phyloP scores from a whole-genome alignment of 2,888 invertebrate species.

The Notocelia uddmanniana region DNA sequence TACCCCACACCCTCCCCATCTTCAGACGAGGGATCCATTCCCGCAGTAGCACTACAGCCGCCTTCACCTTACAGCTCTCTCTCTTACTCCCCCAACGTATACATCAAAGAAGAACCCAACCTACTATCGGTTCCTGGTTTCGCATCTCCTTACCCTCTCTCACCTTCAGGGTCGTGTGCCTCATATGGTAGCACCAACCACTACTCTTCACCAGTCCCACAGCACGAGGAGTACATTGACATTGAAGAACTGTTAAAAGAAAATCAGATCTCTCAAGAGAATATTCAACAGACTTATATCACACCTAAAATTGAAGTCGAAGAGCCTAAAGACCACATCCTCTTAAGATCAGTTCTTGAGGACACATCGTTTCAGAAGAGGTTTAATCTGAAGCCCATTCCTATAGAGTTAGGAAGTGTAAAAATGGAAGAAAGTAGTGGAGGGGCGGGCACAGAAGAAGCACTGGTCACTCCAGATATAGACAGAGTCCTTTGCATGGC shows the following conservation, averaged over 20 bases:
- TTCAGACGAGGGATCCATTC: slow-evolving; percentile 85
- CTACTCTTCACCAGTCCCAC: slow-evolving; percentile 82
- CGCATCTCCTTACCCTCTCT: slow-evolving; percentile 83
- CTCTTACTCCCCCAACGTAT: slow-evolving; percentile 69
- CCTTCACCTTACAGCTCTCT: slow-evolving; percentile 83
- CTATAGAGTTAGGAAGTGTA: slow-evolving; percentile 87
- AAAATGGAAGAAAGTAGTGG: slow-evolving; percentile 90
- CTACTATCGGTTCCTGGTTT: slow-evolving; percentile 82
- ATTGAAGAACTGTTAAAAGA: slow-evolving; percentile 87
- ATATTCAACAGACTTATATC: slow-evolving; percentile 72
- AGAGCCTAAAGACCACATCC: slow-evolving; percentile 89
- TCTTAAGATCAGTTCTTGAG: slow-evolving; percentile 92
- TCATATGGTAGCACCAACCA: slow-evolving; percentile 85
- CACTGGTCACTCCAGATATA: slow-evolving; percentile 90
- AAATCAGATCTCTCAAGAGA: slow-evolving; percentile 83
- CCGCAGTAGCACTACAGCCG: slow-evolving; percentile 85
- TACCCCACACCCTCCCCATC: slow-evolving; percentile 82
- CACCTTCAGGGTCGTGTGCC: slow-evolving; percentile 85
- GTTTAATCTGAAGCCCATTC: slow-evolving; percentile 92
- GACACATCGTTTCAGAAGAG: slow-evolving; percentile 95
- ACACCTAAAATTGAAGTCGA: slow-evolving; percentile 86
- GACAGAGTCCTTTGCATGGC: slow-evolving; percentile 94
- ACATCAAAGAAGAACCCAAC: slow-evolving; percentile 84
- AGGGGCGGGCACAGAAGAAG: slow-evolving; percentile 81
- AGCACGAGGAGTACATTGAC: slow-evolving; percentile 87